Conservation (phyloP, 2,888 invertebrate genomes). For the Rhopalosiphum nymphaeae region DNA sequence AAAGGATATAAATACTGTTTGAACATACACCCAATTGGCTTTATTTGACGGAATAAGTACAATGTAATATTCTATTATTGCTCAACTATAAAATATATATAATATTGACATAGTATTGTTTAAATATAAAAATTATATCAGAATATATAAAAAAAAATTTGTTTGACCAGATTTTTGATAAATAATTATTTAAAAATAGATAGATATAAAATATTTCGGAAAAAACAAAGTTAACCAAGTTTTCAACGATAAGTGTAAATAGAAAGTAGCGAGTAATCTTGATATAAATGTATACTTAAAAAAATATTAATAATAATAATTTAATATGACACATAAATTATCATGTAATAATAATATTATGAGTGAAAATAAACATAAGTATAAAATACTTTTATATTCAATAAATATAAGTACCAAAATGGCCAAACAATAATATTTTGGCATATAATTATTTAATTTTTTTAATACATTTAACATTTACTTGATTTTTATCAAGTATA, state of each 20-base stretch:
- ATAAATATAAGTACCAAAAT: too few species aligned
- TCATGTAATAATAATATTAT: too few species aligned
- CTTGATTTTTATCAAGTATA: not conserved
- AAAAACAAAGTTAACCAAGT: not conserved
- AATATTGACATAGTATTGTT: not conserved
- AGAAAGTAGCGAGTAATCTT: too few species aligned
- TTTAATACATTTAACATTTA: not conserved
- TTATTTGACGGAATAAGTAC: not conserved
- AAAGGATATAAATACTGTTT: not conserved
- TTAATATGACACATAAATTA: too few species aligned
- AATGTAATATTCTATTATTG: not conserved
- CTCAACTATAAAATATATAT: not conserved
- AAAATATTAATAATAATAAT: too few species aligned
- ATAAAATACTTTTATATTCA: too few species aligned
- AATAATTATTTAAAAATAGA: not conserved
- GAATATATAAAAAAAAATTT: not conserved
- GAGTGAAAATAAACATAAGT: too few species aligned
- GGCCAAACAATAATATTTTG: too few species aligned
- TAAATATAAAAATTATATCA: not conserved
- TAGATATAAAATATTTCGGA: not conserved
- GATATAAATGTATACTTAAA: too few species aligned
- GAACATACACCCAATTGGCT: not conserved
- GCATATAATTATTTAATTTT: too few species aligned
- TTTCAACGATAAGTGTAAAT: too few species aligned
- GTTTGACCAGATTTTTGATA: not conserved